Conservation (phyloP, 2,113 vertebrate genomes). For the Cyanoderma ruficeps region DNA sequence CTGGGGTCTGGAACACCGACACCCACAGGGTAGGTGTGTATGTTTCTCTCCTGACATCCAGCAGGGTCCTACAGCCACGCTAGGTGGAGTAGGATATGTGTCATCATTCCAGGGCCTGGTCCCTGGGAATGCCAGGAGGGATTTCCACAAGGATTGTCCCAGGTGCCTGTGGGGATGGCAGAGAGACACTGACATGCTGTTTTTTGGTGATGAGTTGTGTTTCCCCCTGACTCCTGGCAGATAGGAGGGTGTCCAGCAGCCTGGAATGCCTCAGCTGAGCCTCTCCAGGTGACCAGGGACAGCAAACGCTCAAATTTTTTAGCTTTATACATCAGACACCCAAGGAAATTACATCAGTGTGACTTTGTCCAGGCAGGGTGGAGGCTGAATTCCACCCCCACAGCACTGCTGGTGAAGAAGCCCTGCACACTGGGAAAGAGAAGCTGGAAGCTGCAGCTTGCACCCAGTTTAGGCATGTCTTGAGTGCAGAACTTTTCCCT, state of each 20-base stretch:
- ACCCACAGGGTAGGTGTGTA: accelerated
- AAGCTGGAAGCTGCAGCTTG: neutral
- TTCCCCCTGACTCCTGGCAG: neutral
- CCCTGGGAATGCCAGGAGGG: neutral
- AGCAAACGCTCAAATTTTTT: neutral
- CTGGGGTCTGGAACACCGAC: no score
- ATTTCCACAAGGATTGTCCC: neutral
- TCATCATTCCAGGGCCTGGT: no score
- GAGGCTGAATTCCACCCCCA: neutral
- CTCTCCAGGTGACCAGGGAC: accelerated
- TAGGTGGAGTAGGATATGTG: accelerated
- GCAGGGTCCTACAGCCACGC: neutral
- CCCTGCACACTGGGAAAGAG: neutral
- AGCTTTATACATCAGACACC: neutral
- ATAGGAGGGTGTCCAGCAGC: neutral
- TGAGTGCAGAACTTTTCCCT: neutral
- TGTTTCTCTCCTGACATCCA: neutral
- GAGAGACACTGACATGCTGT: neutral
- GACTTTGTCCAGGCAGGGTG: accelerated
- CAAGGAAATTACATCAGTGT: neutral
- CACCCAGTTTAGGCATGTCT: neutral
- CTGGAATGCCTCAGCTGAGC: accelerated
- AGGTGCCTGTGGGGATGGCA: neutral
- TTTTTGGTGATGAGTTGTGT: neutral
- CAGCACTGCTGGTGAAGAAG: neutral